Base-by-base conservation (phyloP, 1,140 invertebrate genomes). In the Brachionus paranguensis region DNA sequence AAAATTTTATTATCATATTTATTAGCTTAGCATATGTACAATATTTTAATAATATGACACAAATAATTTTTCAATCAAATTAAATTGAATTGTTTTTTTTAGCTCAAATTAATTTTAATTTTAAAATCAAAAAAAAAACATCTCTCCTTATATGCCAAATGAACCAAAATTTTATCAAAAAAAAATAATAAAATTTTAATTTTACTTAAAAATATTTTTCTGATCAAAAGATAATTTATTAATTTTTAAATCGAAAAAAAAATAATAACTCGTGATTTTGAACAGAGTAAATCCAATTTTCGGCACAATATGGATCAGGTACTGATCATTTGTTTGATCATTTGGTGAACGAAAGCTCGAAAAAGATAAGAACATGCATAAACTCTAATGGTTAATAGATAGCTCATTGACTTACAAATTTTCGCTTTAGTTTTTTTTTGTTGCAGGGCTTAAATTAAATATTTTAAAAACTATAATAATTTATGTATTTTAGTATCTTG, bases 401-500 rank as follows among this genome's bases (percentile, higher is more conserved):
- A 60, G n/a, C 53, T 60, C 53, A 60, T 60, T 60, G 53, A 60
- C 53, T 60, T 60, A 60, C 53, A 60, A 60, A 60, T 20, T 20
- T 60, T 60, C 8, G 20, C 20, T 60, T 60, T 24, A 27, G 5
- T 60, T 60, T 60, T 60, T 53, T 53, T 53, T 53, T 37, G 5
- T 60, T 60, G 53, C 53, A 60, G 53, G 53, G 53, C 53, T 60
- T 53, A 60, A 60, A 60, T 60, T 20, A 24, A 60, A 60, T 60
- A 60, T 60, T 60, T 60, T 60, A 60, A 60, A 45, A 60, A 60
- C 53, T 60, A 60, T 60, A 60, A 60, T 60, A 60, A 60, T 60
- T 60, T 60, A 60, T 60, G 53, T 10, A 60, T 60, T 60, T 60
- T 5, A 60, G 53, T 60, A 60, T 60, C 53, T 60, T 20, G 53